Conservation (phyloP, 2,113 vertebrate species). For the Phalacrocorax pelagicus region DNA sequence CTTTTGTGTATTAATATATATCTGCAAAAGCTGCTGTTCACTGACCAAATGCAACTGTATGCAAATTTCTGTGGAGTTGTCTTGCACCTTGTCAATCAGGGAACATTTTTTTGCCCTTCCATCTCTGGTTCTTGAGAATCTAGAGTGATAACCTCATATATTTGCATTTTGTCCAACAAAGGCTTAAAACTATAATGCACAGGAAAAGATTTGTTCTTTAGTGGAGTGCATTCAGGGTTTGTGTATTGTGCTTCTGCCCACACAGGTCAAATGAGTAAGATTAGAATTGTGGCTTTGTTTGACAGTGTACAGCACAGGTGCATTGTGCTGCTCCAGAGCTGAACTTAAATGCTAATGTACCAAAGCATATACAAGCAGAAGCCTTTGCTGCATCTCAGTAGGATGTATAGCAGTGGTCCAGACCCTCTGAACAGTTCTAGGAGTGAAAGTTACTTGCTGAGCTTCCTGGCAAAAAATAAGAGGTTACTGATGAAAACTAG, state of each 20-base stretch:
- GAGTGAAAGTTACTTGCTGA: neutral
- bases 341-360: neutral
- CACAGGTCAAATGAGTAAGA: neutral
- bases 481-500: neutral
- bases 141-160: neutral
- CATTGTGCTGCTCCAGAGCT: neutral
- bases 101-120: neutral
- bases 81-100: neutral
- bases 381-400: neutral
- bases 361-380: neutral
- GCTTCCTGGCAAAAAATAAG: neutral
- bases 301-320: neutral
- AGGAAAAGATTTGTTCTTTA: constrained; percentile 1
- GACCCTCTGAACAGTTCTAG: neutral
- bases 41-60: neutral
- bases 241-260: constrained; percentile 9
- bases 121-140: neutral
- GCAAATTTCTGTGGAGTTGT: neutral
- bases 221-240: neutral
- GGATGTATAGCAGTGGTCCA: neutral
- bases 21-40: neutral
- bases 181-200: neutral
- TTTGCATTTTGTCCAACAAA: constrained; percentile 1
- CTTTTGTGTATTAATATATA: neutral
- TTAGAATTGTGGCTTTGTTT: constrained; percentile 33